phyloP scores from a whole-genome alignment of 2,797 vertebrate genomes.

The Taeniopygia guttata region DNA sequence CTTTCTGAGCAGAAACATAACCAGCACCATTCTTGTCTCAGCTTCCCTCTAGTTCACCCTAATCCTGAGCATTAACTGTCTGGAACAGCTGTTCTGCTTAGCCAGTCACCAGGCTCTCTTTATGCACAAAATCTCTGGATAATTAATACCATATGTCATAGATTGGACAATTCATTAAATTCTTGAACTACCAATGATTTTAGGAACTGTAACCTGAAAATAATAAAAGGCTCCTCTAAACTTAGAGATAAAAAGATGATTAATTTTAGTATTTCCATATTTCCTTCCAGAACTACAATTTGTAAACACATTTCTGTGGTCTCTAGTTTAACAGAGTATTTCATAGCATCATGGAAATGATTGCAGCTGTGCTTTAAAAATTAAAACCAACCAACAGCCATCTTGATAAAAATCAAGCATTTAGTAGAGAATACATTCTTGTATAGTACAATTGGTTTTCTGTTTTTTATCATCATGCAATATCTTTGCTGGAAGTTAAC shows the following conservation, averaged over 20 bases:
- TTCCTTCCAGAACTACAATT: not conserved
- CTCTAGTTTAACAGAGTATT: slow-evolving; percentile 21
- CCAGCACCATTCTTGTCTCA: not conserved
- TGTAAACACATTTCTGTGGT: slow-evolving; percentile 19
- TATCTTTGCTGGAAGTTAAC: not conserved
- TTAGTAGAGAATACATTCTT: not conserved
- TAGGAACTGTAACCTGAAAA: not conserved
- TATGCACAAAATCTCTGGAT: not conserved
- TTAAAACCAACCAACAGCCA: not conserved
- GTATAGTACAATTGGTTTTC: not conserved
- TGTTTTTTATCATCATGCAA: not conserved
- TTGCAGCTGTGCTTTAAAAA: slow-evolving; percentile 20
- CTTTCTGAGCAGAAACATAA: not conserved
- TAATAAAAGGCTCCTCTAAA: not conserved
- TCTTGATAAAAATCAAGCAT: not conserved
- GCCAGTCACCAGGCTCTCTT: not conserved
- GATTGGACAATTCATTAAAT: not conserved
- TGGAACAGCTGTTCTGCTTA: slow-evolving; percentile 8
- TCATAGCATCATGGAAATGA: slow-evolving; percentile 10
- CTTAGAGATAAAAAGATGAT: not conserved
- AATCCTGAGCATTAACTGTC: not conserved
- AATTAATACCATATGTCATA: slow-evolving; percentile 1
- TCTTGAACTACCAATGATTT: not conserved
- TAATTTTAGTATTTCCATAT: not conserved
- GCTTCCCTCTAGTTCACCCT: not conserved